These are phyloP conservation scores for Tethya wilhelma DNA, from an alignment of 37 sponge, comb jelly and placozoan species.

Conservation along the genomic window DNA sequence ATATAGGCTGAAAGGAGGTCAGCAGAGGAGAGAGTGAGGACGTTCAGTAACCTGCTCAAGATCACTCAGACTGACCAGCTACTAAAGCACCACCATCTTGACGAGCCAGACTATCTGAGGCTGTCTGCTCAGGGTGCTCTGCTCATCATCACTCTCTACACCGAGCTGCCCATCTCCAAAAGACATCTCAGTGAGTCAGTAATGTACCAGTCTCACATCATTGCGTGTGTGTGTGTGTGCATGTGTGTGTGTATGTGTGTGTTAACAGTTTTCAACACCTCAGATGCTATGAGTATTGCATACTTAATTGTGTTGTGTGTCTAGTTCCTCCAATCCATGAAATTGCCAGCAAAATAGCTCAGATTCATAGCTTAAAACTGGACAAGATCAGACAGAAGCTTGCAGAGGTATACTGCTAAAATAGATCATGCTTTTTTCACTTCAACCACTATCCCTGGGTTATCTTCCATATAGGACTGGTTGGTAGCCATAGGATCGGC, in stretches of 20 bases:
- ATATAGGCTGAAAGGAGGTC: background rate
- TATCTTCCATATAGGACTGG: conserved; percentile 2
- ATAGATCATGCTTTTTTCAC: background rate
- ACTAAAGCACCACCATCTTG: conserved; percentile 17
- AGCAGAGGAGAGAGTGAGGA: conserved; percentile 14
- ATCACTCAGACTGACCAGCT: conserved; percentile 22
- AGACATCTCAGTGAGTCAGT: background rate
- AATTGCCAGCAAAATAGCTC: conserved; percentile 28
- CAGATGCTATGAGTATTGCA: background rate
- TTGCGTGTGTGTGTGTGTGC: background rate
- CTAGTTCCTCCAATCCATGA: conserved; percentile 20
- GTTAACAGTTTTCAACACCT: background rate
- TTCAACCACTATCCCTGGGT: background rate
- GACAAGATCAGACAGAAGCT: conserved; percentile 41
- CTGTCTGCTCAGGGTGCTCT: background rate
- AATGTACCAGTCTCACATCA: no score
- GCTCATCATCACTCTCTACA: conserved; percentile 26
- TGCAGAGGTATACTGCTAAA: conserved; percentile 21
- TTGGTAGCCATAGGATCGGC: background rate
- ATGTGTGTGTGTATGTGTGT: background rate
- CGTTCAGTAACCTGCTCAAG: background rate
- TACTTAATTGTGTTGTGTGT: background rate
- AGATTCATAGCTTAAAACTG: conserved; percentile 20
- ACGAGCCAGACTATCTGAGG: conserved; percentile 2
- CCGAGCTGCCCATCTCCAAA: conserved; percentile 1